Evolutionary conservation across 2,888 invertebrate genomes (phyloP), one percentile per base, ranked within the genome.

Genomic region (Diarsia brunnea): DNA sequence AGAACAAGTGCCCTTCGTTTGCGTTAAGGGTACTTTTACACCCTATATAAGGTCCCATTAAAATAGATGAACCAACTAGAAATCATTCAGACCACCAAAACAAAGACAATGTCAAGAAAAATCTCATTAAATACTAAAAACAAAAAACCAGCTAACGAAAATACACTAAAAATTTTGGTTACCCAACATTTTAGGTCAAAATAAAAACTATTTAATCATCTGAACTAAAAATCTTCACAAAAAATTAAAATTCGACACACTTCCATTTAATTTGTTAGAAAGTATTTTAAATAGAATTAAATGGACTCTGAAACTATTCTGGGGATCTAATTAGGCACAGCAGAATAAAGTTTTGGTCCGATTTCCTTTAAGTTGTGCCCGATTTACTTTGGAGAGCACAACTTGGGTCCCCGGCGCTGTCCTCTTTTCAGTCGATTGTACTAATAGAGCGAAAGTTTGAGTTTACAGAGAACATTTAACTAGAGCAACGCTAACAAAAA

Each of bases 211-310:
- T n/a, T n/a, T n/a, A n/a, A n/a, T n/a, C 31, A 31, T 31, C 5
- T 65, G 5, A 65, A 65, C 27, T 14, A 7, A 14, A 53, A n/a
- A 31, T 38, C 31, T 51, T 65, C n/a, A 47, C 24, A 53, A 65
- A 24, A 12, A 14, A 75, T n/a, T 51, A 45, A 31, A 80, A 66
- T 53, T 61, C 27, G 21, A 10, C 16, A 53, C 31, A 14, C 2
- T 31, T 47, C 5, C 11, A 63, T 67, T 67, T 68, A 66, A 70
- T 78, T 83, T 63, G 58, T 53, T 64, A 67, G 60, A 27, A 69
- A 49, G n/a, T 73, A 63, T 53, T 66, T 53, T 69, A 49, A 79
- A 84, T 69, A 68, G 14, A 63, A 65, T 38, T 4, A 0, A 79
- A 83, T 63, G 45, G 31, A 61, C 24, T 7, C 19, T 12, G 60